Evolutionary conservation across 2,797 vertebrate species (phyloP).

Genomic region (Melanotaenia parkinsoni): DNA sequence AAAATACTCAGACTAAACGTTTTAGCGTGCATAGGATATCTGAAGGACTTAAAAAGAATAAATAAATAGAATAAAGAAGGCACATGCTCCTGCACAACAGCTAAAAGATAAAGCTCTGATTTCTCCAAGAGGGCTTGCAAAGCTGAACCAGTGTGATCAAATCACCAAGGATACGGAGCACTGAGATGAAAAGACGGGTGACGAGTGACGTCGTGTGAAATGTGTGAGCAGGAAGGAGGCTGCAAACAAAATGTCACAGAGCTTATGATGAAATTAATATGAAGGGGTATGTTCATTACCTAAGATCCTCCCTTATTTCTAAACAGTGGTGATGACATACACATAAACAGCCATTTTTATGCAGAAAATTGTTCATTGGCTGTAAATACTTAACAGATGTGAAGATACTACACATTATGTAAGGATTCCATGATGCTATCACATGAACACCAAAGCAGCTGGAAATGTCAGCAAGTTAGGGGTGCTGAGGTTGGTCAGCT

Average conservation of each 20-base stretch:
- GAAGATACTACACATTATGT: background rate
- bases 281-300: background rate
- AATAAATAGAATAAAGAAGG: background rate
- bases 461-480: background rate
- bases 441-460: background rate
- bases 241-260: background rate
- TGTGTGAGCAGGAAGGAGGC: background rate
- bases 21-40: background rate
- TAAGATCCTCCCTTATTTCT: background rate
- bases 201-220: background rate
- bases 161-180: background rate
- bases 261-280: background rate
- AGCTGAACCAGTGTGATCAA: background rate
- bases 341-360: background rate
- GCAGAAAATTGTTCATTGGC: too few species aligned
- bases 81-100: too few species aligned
- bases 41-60: background rate
- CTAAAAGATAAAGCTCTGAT: background rate
- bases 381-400: background rate
- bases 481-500: background rate
- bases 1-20: constrained; percentile 1
- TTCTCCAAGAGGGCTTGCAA: background rate
- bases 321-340: background rate
- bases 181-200: background rate
- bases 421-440: too few species aligned